A percentile compares a stretch with the other conserved stretches of the same genome.
Conservation (phyloP, 2,797 vertebrate genomes). For the Ctenopoma kingsleyae region DNA sequence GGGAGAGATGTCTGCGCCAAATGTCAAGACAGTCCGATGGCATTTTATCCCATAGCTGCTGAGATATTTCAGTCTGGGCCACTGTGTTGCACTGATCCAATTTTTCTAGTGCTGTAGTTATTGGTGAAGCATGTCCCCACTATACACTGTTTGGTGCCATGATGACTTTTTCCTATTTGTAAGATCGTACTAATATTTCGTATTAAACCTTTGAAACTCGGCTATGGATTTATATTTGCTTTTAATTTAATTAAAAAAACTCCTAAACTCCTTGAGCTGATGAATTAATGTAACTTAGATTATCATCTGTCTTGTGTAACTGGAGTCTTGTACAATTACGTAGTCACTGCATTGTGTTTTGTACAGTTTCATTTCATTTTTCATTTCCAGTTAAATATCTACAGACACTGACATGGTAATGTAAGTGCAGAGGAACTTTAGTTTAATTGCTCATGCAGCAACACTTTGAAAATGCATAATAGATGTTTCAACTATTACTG, state of each 20-base stretch:
- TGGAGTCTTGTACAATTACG: not conserved
- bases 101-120: too few species aligned
- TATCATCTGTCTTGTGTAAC: not conserved
- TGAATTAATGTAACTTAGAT: not conserved
- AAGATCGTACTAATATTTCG: too few species aligned
- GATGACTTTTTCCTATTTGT: too few species aligned
- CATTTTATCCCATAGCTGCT: too few species aligned
- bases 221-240: too few species aligned
- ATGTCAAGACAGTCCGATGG: not conserved
- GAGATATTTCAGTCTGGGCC: not conserved
- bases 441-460: constrained; percentile 15
- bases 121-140: too few species aligned
- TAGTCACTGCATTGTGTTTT: not conserved
- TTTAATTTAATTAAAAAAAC: too few species aligned
- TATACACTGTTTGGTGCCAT: too few species aligned
- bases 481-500: not conserved
- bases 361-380: not conserved
- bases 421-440: not conserved
- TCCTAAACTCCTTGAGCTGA: too few species aligned
- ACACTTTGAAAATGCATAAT: constrained; percentile 6
- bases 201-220: too few species aligned
- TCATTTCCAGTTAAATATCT: not conserved
- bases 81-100: not conserved
- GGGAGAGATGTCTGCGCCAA: not conserved
- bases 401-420: constrained; percentile 1